Base-by-base conservation (phyloP, 2,113 vertebrate species). In the Labeo catla region DNA sequence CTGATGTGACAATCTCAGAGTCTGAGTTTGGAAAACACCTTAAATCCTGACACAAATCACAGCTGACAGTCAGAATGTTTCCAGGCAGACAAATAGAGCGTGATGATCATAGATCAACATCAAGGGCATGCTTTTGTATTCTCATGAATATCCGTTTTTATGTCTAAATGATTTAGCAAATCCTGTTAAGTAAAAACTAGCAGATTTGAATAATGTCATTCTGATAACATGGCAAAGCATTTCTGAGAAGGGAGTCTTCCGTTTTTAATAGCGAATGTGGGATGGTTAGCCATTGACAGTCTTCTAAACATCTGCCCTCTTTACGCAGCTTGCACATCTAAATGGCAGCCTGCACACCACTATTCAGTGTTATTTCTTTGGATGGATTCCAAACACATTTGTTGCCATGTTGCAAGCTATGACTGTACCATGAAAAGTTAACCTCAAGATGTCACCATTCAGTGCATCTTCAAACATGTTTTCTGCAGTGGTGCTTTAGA, bases 371-470 rank as follows among this genome's bases (percentile, higher is more conserved):
- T 86, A 82, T 86, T 86, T 76, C 54, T 45, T 82, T 89, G 76
- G 88, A 87, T 13, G 50, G 80, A 34, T 70, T 91, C 82, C 88
- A 88, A 86, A 83, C 77, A 77, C 80, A 87, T 68, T 84, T 16
- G 63, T 72, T 76, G 23, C 74, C 45, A 52, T 76, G n/a, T 52
- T 50, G 74, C 49, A 76, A 76, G 74, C 21, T 52, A 76, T 12
- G 47, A 23, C 34, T 76, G 52, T 8, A 76, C 74, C 0, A 6
- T 52, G 15, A 8, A 34, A 49, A 6, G 34, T 76, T 28, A 76
- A 70, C 34, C 66, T 68, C 15, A 9, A 28, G 73, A 50, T 3
- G n/a, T 49, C 1, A 0, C n/a, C n/a, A 8, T 74, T 13, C 2
- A 68, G 65, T 70, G n/a, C 73, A 28, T 2, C 10, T 49, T 76